Percentiles rank a stretch among this genome's conserved stretches.
These are phyloP conservation scores for Piaya cayana DNA, from an alignment of 2,113 vertebrate species.

Conservation along the genomic window DNA sequence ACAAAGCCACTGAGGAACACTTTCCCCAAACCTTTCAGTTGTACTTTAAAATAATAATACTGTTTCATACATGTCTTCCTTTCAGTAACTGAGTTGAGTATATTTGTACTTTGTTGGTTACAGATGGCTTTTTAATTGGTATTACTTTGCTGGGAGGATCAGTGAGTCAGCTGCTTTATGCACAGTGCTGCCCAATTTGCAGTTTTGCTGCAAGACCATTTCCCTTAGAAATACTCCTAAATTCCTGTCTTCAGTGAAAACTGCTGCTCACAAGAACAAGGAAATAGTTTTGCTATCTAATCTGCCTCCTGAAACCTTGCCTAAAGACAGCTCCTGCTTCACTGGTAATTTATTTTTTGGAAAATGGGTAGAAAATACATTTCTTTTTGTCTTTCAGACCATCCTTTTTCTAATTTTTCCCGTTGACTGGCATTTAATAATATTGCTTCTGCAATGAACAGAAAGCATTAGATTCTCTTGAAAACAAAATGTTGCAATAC, in stretches of 20 bases:
- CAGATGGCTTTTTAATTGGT: slow-evolving; percentile 18
- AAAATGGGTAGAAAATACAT: slow-evolving; percentile 12
- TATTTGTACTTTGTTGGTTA: background rate
- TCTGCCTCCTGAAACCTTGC: slow-evolving; percentile 47
- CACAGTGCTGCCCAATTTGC: background rate
- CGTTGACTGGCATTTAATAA: slow-evolving; percentile 40
- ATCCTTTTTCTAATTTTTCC: slow-evolving; percentile 40
- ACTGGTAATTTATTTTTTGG: slow-evolving; percentile 39
- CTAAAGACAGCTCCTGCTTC: slow-evolving; percentile 30
- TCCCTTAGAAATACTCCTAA: slow-evolving; percentile 41
- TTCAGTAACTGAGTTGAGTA: background rate
- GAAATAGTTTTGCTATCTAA: slow-evolving; percentile 47
- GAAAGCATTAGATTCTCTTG: background rate
- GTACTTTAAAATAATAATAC: background rate
- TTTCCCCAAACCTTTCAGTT: background rate
- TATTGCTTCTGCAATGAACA: slow-evolving; percentile 30
- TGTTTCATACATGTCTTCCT: background rate
- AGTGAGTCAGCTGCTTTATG: background rate
- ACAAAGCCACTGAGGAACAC: background rate
- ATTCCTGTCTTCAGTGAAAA: slow-evolving; percentile 54
- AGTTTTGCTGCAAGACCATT: slow-evolving; percentile 45
- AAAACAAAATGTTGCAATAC: slow-evolving; percentile 24
- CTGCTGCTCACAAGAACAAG: slow-evolving; percentile 35
- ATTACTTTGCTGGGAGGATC: slow-evolving; percentile 52
- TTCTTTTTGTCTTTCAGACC: slow-evolving; percentile 6